Conservation (phyloP, 2,888 invertebrate genomes). For the Dicyrtoma fusca region DNA sequence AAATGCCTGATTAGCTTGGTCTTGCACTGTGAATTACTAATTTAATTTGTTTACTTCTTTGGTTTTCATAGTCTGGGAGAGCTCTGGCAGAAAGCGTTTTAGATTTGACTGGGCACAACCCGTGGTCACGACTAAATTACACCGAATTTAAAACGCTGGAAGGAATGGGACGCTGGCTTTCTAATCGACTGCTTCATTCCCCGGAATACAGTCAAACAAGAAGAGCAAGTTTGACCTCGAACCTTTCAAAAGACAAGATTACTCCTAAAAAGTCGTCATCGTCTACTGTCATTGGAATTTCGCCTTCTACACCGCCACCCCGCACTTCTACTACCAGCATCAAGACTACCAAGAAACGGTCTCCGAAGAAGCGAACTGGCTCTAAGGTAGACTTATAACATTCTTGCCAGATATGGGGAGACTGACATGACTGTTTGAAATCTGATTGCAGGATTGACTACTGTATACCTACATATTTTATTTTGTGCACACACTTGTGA, state of each 20-base stretch:
- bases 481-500: background rate
- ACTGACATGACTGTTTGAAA: background rate
- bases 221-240: constrained; percentile 1
- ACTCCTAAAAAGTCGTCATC: constrained; percentile 19
- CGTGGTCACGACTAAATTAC: constrained; percentile 67
- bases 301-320: background rate
- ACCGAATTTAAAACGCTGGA: constrained; percentile 73
- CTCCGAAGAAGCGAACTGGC: constrained; percentile 26
- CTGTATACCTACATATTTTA: background rate
- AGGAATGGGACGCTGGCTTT: constrained; percentile 67
- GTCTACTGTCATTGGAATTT: background rate
- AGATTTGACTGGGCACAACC: constrained; percentile 79
- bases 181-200: constrained; percentile 51
- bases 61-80: constrained; percentile 70
- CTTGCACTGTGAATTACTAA: too few relatives aligned
- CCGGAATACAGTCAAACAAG: constrained; percentile 51
- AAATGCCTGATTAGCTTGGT: too few relatives aligned
- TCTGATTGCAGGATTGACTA: background rate
- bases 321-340: constrained; percentile 2
- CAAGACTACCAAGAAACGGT: constrained; percentile 24
- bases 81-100: constrained; percentile 81
- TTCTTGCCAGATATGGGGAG: background rate
- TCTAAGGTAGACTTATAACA: constrained; percentile 16
- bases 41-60: background rate
- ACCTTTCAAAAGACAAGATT: constrained; percentile 7